Evolutionary conservation across 2,888 invertebrate species (phyloP).

Genomic region (Megaustenia siamemsis): DNA sequence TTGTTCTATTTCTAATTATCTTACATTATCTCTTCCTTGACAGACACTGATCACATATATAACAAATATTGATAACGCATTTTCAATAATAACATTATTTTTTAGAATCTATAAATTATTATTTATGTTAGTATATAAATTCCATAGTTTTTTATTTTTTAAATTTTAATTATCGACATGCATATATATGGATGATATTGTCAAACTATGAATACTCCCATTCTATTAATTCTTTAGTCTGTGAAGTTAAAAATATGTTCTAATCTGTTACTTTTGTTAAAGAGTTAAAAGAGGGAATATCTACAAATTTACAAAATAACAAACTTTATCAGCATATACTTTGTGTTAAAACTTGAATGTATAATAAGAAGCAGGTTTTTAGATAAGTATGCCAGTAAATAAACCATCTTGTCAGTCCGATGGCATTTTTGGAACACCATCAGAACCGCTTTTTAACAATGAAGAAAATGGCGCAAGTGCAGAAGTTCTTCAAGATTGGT

Average conservation of each 20-base stretch:
- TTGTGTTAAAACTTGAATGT: no score
- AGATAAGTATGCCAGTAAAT: constrained; percentile 37
- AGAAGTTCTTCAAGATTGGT: constrained; percentile 55
- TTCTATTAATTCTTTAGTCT: background rate
- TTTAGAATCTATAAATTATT: no score
- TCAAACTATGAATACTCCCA: no score
- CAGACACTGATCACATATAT: background rate
- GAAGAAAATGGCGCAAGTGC: constrained; percentile 38
- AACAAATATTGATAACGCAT: background rate
- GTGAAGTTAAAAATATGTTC: background rate
- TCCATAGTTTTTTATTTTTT: background rate
- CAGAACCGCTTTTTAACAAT: constrained; percentile 54
- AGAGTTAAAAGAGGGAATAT: constrained; percentile 7
- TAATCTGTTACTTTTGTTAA: background rate
- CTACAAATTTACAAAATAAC: background rate
- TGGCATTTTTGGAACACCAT: constrained; percentile 52
- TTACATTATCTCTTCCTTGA: background rate
- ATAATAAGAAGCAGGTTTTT: background rate
- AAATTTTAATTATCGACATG: no score
- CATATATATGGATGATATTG: no score
- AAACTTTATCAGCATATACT: background rate
- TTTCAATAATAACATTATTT: background rate
- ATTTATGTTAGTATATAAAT: background rate
- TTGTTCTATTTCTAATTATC: background rate
- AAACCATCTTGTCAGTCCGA: constrained; percentile 17